These are phyloP conservation scores for Lypha dubia DNA, from an alignment of 2,888 invertebrate genomes.

Conservation along the genomic window DNA sequence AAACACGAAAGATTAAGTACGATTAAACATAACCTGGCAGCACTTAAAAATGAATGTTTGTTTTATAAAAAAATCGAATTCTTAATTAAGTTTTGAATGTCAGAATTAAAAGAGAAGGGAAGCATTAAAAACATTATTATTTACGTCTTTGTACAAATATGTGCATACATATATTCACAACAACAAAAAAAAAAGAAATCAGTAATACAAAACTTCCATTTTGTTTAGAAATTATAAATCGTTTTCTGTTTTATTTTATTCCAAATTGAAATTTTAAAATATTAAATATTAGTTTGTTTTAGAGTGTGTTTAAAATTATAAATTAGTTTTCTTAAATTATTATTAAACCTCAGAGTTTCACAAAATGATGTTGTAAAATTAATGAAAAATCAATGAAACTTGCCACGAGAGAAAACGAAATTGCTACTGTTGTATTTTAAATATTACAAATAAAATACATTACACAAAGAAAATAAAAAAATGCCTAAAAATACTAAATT, in stretches of 20 bases:
- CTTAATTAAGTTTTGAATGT: no score
- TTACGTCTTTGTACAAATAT: no score
- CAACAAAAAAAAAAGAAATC: no score
- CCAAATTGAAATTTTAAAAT: slow-evolving; percentile 2
- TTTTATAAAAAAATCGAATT: no score
- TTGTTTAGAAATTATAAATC: slow-evolving; percentile 47
- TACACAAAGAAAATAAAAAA: background rate
- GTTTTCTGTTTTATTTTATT: slow-evolving; percentile 5
- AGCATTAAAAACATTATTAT: no score
- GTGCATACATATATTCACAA: no score
- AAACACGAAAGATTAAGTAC: no score
- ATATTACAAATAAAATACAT: background rate
- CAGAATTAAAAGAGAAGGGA: no score
- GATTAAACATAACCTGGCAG: no score
- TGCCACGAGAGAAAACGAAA: background rate
- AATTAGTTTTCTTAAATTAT: background rate
- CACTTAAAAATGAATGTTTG: no score
- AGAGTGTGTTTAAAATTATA: background rate
- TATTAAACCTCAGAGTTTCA: slow-evolving; percentile 37
- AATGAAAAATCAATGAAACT: slow-evolving; percentile 2
- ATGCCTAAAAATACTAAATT: background rate
- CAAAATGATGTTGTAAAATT: slow-evolving; percentile 48
- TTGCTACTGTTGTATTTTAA: background rate
- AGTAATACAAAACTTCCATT: background rate
- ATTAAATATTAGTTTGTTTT: background rate